Evolutionary conservation across 2,888 invertebrate genomes (phyloP), one percentile per base, ranked within the genome.

Genomic region (Gonocerus acuteangulatus): DNA sequence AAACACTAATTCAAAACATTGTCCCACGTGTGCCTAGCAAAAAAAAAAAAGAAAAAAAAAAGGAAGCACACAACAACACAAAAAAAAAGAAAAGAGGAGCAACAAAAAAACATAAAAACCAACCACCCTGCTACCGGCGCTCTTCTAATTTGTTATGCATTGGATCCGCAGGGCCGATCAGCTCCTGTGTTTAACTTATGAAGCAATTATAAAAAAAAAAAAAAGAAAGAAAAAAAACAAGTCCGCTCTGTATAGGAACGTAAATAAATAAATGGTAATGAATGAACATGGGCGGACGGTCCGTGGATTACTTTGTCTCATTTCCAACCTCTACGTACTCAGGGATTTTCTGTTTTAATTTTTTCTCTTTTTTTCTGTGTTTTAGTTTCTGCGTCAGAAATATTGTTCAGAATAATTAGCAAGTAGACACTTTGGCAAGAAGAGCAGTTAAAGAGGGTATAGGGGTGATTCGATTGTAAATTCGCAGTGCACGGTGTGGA

Each of bases 121-220:
- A 21, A 42, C 18, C 45, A 16, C 16, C 57, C 45, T n/a, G 47
- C 45, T 57, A 45, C 47, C n/a, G 57, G 57, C 27, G 57, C 48
- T 60, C 36, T 62, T 61, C 63, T 64, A 65, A 63, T 65, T 63
- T 65, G 65, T 60, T 65, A 65, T 65, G 65, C 65, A 65, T 65
- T 65, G 65, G 63, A 65, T 64, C 64, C 62, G 60, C 62, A 60
- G 64, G 56, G 45, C 62, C 52, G 60, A 39, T 54, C 56, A 56
- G 54, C 62, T 60, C 42, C 58, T 62, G 54, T 65, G 64, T 65
- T 65, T 65, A 65, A 65, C 64, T 65, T 65, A 65, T 65, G 64
- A 65, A 62, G 64, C 64, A 65, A 65, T 65, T 65, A 65, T 57
- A 62, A 65, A 62, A 64, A 64, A 64, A 57, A 61, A 56, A 36